Conservation (phyloP, 2,888 invertebrate species). For the Dexiosoma caninum region DNA sequence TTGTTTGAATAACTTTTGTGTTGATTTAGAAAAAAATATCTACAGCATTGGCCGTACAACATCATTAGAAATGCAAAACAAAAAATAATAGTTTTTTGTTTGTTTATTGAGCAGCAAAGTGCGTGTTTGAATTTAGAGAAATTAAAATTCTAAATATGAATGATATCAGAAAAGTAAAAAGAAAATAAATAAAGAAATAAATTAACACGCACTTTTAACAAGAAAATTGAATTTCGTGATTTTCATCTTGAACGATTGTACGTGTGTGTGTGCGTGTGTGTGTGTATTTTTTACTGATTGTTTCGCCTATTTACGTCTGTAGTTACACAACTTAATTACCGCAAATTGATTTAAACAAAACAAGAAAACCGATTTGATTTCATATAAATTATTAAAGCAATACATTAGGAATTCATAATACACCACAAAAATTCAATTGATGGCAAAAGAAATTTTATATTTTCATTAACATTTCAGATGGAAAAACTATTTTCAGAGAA, state of each 20-base stretch:
- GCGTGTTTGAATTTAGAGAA: neutral
- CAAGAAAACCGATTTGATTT: neutral
- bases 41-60: neutral
- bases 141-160: slow-evolving; percentile 2
- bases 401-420: neutral
- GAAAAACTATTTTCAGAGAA: neutral
- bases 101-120: neutral
- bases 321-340: slow-evolving; percentile 39
- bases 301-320: neutral
- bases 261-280: neutral
- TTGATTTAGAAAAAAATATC: too few species aligned
- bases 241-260: neutral
- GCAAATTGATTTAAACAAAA: slow-evolving; percentile 16
- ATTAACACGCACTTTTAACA: neutral
- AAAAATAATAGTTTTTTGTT: neutral
- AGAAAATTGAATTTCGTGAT: neutral
- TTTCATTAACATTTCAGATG: slow-evolving; percentile 6
- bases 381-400: neutral
- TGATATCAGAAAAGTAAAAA: neutral
- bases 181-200: neutral
- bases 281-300: neutral
- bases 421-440: slow-evolving; percentile 16
- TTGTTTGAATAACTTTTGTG: neutral
- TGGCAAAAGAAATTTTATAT: slow-evolving; percentile 29
- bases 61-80: neutral